Percentiles rank a stretch among this genome's conserved stretches.
These are phyloP conservation scores for Sphaeramia orbicularis DNA, from an alignment of 2,797 vertebrate genomes.

Conservation along the genomic window DNA sequence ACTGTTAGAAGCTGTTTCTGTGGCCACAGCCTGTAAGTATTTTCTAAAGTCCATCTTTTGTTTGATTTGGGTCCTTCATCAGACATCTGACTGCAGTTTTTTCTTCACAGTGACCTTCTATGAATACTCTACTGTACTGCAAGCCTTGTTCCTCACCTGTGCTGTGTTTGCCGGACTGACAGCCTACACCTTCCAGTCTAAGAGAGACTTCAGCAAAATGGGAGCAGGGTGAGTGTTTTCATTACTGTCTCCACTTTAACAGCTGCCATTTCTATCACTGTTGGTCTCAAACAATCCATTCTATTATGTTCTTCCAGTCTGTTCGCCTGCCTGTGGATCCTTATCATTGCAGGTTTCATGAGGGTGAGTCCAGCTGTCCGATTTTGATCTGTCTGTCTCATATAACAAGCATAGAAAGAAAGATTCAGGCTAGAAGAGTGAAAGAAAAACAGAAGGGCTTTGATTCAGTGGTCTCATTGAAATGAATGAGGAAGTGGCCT, in stretches of 20 bases:
- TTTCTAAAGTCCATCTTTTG: neutral
- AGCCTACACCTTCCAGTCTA: slow-evolving; percentile 93
- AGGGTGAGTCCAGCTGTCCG: slow-evolving; percentile 84
- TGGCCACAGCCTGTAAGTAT: slow-evolving; percentile 89
- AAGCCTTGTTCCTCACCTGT: slow-evolving; percentile 92
- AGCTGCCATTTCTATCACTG: neutral
- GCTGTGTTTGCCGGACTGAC: slow-evolving; percentile 93
- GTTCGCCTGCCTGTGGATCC: slow-evolving; percentile 93
- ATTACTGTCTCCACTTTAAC: neutral
- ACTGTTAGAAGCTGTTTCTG: slow-evolving; percentile 90
- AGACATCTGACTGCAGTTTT: slow-evolving; percentile 8
- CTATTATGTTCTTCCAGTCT: slow-evolving; percentile 82
- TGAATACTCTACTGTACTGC: slow-evolving; percentile 89
- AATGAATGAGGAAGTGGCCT: neutral
- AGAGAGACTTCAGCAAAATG: slow-evolving; percentile 94
- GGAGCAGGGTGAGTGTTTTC: slow-evolving; percentile 89
- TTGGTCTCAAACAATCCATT: neutral
- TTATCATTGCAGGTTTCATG: slow-evolving; percentile 89
- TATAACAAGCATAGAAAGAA: neutral
- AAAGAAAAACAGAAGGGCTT: neutral
- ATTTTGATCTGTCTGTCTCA: neutral
- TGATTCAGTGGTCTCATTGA: neutral
- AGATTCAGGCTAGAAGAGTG: neutral
- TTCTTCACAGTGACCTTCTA: slow-evolving; percentile 91
- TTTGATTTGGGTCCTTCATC: neutral